Evolutionary conservation across 2,113 vertebrate species (phyloP).

Genomic region (Heliornis fulica): DNA sequence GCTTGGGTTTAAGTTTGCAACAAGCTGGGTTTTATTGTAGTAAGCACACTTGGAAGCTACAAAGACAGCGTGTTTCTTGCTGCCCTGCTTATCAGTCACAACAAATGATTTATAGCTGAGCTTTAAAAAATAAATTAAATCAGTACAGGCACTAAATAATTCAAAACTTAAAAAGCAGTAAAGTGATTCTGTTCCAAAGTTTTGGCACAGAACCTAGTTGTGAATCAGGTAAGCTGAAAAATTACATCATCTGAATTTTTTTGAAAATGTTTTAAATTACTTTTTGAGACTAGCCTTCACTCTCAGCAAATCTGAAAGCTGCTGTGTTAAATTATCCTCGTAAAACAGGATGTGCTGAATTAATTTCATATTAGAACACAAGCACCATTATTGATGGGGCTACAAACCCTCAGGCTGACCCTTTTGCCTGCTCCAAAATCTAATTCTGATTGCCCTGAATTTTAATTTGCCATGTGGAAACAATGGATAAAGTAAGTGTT

Average conservation of each 20-base stretch:
- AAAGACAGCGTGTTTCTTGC: background rate
- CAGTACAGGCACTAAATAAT: background rate
- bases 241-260: background rate
- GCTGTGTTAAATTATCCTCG: background rate
- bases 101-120: background rate
- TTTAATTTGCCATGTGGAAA: background rate
- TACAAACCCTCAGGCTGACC: background rate
- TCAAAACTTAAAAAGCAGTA: background rate
- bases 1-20: conserved; percentile 15
- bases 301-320: background rate
- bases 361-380: conserved; percentile 14
- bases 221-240: background rate
- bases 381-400: background rate
- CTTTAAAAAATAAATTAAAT: background rate
- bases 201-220: background rate
- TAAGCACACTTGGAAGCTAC: background rate
- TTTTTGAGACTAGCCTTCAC: background rate
- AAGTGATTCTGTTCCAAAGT: background rate
- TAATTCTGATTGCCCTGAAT: background rate
- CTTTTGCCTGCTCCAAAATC: background rate
- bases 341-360: conserved; percentile 30
- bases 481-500: background rate
- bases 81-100: conserved; percentile 2
- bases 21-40: background rate
- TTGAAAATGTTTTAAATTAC: background rate